These are phyloP conservation scores for Metalampra italica DNA, from an alignment of 2,888 invertebrate species.

Conservation along the genomic window DNA sequence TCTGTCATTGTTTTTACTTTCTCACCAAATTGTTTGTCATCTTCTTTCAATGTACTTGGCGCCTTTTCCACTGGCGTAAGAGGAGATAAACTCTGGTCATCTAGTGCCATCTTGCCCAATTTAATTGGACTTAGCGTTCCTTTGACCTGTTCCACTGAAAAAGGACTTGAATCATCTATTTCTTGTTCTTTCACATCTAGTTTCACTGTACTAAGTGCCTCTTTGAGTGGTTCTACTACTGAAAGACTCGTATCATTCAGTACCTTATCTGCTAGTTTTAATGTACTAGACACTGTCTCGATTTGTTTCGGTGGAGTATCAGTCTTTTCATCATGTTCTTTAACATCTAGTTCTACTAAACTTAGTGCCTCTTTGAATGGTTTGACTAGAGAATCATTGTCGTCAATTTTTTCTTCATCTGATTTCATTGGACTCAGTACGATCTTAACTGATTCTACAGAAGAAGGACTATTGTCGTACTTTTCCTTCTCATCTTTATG, in stretches of 20 bases:
- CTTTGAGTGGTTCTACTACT: too few relatives aligned
- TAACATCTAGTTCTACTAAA: too few relatives aligned
- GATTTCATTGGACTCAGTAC: not conserved
- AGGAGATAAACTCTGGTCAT: slow-evolving; percentile 12
- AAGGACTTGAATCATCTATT: too few relatives aligned
- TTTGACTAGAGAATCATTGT: not conserved
- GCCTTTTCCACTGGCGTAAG: slow-evolving; percentile 1
- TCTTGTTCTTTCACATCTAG: too few relatives aligned
- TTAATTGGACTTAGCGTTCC: slow-evolving; percentile 8
- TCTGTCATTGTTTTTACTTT: too few relatives aligned
- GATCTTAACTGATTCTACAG: too few relatives aligned
- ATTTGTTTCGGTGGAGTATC: not conserved
- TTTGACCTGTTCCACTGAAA: too few relatives aligned
- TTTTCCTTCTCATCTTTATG: too few relatives aligned
- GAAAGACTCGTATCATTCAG: too few relatives aligned
- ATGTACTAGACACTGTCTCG: not conserved
- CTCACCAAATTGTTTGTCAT: too few relatives aligned
- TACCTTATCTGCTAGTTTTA: not conserved
- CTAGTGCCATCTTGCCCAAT: not conserved
- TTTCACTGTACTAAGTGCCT: too few relatives aligned
- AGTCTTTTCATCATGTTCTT: not conserved
- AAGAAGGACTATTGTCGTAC: too few relatives aligned
- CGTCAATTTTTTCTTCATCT: not conserved
- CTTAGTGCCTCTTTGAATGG: not conserved
- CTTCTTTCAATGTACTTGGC: not conserved